Evolutionary conservation across 2,888 invertebrate species (phyloP).

Genomic region (Mantis religiosa): DNA sequence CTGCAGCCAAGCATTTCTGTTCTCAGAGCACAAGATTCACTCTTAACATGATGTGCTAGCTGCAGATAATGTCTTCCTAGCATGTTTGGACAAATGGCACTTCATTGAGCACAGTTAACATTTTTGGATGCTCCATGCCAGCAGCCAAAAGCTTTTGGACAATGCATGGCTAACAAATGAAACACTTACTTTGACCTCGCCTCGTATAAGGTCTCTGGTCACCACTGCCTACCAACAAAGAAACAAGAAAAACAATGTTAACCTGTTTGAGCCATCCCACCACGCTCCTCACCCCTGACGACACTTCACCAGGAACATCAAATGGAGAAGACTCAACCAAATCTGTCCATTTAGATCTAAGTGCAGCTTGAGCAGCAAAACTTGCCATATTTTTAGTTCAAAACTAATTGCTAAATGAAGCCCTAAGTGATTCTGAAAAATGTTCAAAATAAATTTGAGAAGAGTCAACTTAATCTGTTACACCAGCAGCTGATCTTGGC

Average conservation of each 20-base stretch:
- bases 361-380: slow-evolving; percentile 65
- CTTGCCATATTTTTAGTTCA: slow-evolving; percentile 53
- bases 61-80: too few relatives aligned
- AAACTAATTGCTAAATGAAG: background rate
- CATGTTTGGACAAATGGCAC: too few relatives aligned
- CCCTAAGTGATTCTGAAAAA: slow-evolving; percentile 2
- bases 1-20: too few relatives aligned
- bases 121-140: too few relatives aligned
- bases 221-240: background rate
- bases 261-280: slow-evolving; percentile 83
- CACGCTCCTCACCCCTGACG: slow-evolving; percentile 70
- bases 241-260: slow-evolving; percentile 32
- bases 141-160: too few relatives aligned
- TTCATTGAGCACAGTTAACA: too few relatives aligned
- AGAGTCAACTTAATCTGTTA: too few relatives aligned
- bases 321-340: slow-evolving; percentile 57
- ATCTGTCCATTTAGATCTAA: slow-evolving; percentile 68
- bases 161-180: too few relatives aligned
- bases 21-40: too few relatives aligned
- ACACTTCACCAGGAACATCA: slow-evolving; percentile 61
- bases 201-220: background rate
- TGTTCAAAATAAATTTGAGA: background rate
- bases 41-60: too few relatives aligned
- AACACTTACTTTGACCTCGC: too few relatives aligned
- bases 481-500: too few relatives aligned